These are phyloP conservation scores for Eristalinus aeneus DNA, from an alignment of 2,888 invertebrate species.

Conservation along the genomic window DNA sequence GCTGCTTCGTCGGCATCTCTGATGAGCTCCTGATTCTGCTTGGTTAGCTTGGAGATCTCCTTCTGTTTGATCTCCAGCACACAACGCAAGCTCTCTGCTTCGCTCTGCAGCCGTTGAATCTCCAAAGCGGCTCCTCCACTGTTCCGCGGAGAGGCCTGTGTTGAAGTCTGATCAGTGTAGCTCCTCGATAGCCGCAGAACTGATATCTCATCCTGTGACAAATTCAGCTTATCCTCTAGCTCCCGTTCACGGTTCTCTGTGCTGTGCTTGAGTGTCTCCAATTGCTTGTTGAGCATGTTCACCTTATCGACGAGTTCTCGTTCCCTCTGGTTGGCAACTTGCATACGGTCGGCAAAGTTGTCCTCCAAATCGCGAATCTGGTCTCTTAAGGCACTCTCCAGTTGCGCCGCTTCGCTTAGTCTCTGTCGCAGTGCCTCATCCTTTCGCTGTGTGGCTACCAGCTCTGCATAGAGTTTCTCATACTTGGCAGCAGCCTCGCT, in stretches of 20 bases:
- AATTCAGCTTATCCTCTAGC: constrained; percentile 77
- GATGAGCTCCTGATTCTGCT: constrained; percentile 86
- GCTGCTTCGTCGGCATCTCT: constrained; percentile 89
- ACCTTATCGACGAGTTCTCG: constrained; percentile 77
- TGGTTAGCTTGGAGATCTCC: constrained; percentile 90
- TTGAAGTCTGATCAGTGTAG: constrained; percentile 75
- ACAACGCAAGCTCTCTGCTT: constrained; percentile 91
- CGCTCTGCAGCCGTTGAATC: constrained; percentile 83
- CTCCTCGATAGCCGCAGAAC: constrained; percentile 72
- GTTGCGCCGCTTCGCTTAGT: constrained; percentile 73
- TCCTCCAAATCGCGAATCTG: constrained; percentile 75
- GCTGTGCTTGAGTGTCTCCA: constrained; percentile 75
- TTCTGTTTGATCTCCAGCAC: constrained; percentile 94
- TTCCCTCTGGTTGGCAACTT: constrained; percentile 75
- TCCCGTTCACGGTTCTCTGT: constrained; percentile 77
- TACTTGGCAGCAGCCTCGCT: constrained; percentile 75
- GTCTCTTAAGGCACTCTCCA: constrained; percentile 76
- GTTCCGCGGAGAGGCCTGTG: constrained; percentile 62
- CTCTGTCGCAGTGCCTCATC: constrained; percentile 75
- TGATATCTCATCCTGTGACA: constrained; percentile 78
- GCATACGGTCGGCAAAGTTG: constrained; percentile 74
- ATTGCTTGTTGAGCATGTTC: constrained; percentile 76
- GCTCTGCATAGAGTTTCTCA: constrained; percentile 77
- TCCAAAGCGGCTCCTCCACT: constrained; percentile 74
- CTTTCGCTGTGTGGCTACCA: constrained; percentile 79